Conservation (phyloP, 2,113 vertebrate species). For the Salvelinus fontinalis region DNA sequence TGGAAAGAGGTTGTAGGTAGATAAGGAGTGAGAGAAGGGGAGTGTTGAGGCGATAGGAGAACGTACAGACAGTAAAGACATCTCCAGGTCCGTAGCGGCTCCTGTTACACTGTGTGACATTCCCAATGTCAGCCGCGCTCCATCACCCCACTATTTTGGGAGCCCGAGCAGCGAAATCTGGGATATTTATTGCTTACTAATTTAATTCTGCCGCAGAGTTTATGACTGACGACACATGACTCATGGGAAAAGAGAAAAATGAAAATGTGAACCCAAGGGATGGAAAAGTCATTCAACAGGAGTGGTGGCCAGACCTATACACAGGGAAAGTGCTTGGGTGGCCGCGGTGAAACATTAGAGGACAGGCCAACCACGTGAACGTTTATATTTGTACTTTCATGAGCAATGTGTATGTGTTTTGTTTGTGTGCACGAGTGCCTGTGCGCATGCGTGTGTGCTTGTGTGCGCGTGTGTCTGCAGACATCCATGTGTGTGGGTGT, state of each 20-base stretch:
- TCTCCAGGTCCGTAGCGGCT: background rate
- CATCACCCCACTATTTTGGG: slow-evolving; percentile 39
- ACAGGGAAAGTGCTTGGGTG: slow-evolving; percentile 25
- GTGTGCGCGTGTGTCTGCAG: slow-evolving; percentile 6
- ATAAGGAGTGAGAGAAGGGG: background rate
- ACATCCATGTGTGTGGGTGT: slow-evolving; percentile 17
- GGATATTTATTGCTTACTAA: slow-evolving; percentile 38
- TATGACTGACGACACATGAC: slow-evolving; percentile 38
- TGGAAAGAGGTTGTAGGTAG: background rate
- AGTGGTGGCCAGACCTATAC: slow-evolving; percentile 53
- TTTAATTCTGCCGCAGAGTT: slow-evolving; percentile 55
- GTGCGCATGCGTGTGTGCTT: slow-evolving; percentile 14
- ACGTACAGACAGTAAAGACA: background rate
- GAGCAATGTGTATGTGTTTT: too few relatives aligned
- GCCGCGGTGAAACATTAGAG: slow-evolving; percentile 51
- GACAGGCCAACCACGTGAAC: slow-evolving; percentile 22
- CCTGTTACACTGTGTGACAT: background rate
- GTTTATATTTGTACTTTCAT: slow-evolving; percentile 28
- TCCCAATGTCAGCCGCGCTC: slow-evolving; percentile 25
- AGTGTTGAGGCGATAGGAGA: background rate
- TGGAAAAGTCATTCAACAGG: slow-evolving; percentile 53
- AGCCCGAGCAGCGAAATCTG: slow-evolving; percentile 23
- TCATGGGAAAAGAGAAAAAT: slow-evolving; percentile 41
- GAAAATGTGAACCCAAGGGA: slow-evolving; percentile 37
- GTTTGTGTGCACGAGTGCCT: background rate